phyloP scores from a whole-genome alignment of 2,797 vertebrate genomes.

The Heliangelus exortis region DNA sequence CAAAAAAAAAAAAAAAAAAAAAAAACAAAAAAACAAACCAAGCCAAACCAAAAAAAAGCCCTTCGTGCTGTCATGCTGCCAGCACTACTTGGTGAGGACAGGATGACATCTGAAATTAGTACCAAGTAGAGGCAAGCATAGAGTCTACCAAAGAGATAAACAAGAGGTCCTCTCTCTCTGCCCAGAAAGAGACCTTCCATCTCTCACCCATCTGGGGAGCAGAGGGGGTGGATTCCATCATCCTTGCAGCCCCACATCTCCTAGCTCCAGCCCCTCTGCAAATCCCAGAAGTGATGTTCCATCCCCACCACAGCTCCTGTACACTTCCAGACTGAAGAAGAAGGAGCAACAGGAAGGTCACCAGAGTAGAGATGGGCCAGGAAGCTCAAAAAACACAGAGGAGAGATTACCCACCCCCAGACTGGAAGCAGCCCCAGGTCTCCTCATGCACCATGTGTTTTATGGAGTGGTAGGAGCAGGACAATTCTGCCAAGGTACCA shows the following conservation, averaged over 20 bases:
- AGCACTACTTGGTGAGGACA: not conserved
- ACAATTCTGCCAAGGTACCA: not conserved
- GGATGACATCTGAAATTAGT: not conserved
- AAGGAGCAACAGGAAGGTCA: not conserved
- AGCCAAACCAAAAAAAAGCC: no score
- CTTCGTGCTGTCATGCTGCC: not conserved
- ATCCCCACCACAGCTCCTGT: not conserved
- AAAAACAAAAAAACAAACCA: no score
- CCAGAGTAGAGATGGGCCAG: not conserved
- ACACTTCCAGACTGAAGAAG: not conserved
- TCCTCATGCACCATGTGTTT: not conserved
- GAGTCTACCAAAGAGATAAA: not conserved
- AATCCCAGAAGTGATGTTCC: not conserved
- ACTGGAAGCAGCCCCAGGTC: not conserved
- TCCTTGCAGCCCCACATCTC: not conserved
- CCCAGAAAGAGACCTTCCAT: rapidly evolving
- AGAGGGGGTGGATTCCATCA: not conserved
- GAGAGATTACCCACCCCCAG: not conserved
- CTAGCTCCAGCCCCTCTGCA: not conserved
- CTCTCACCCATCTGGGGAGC: not conserved
- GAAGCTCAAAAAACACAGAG: not conserved
- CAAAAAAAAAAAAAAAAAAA: no score
- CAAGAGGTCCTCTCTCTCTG: not conserved
- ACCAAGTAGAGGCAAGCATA: not conserved
- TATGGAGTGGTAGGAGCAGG: not conserved